Evolutionary conservation across 2,888 invertebrate species (phyloP), one percentile per base, ranked within the genome.

Genomic region (Leucoma salicis): DNA sequence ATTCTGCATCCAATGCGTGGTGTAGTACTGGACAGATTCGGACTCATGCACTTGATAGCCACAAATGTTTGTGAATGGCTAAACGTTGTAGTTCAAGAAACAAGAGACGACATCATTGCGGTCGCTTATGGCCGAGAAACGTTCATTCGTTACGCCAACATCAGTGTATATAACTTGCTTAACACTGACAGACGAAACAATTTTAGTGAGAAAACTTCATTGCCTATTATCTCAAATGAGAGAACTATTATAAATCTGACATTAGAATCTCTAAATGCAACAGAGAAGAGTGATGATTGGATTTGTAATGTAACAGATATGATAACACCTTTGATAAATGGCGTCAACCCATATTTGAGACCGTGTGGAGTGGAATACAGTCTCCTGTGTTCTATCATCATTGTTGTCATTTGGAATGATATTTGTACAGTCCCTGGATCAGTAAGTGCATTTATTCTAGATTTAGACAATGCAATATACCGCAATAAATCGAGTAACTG

Each of bases 21-120:
- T 7, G 80, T 88, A 3, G 87, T 89, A 0, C 55, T 89, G 2
- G 86, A 88, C n/a, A 92, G 97, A 57, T 96, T 98, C 61, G 98
- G 98, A 0, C 89, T 97, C 10, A 97, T 98, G 97, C 98, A 98
- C 74, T 92, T 97, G 91, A 93, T 98, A 49, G 97, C 97, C 1
- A 97, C 97, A 10, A 98, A 98, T 74, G 86, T 98, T 8, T 97
- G 97, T 81, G 96, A 97, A 65, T 98, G 98, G 98, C 83, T 97
- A 4, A 94, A 95, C 73, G 95, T 96, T 1, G 90, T 97, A 15
- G 94, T 97, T 10, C 94, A 95, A 72, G 97, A 97, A 74, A 97
- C 97, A 1, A 94, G 95, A 70, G 96, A 96, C 68, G 96, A 97
- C 74, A 95, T 96, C 42, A 90, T 93, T 13, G 70, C 80, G 1